A percentile compares a stretch with the other conserved stretches of the same genome.
These are phyloP conservation scores for Polia nebulosa DNA, from an alignment of 2,888 invertebrate genomes.

Conservation along the genomic window DNA sequence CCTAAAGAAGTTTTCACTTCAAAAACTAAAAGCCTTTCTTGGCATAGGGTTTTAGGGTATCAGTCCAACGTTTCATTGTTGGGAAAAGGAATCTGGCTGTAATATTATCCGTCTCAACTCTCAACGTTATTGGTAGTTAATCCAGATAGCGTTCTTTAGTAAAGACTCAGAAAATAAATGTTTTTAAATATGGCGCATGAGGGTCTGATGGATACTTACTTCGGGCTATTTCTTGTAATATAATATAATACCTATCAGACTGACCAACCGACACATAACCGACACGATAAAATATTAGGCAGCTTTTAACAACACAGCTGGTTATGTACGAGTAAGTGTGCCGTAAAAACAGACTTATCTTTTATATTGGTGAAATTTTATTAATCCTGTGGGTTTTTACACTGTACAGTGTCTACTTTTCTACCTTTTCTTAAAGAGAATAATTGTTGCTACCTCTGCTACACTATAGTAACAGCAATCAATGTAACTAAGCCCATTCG, in stretches of 20 bases:
- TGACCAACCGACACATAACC: neutral
- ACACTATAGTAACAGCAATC: neutral
- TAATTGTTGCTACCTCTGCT: no score
- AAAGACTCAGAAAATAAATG: no score
- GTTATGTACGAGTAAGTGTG: neutral
- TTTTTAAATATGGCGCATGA: slow-evolving; percentile 1
- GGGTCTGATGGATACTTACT: slow-evolving; percentile 17
- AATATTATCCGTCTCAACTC: no score
- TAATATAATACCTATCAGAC: neutral
- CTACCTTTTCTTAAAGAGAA: no score
- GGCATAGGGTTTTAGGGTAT: no score
- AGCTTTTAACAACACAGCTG: slow-evolving; percentile 21
- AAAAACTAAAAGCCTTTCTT: no score
- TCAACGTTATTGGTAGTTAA: neutral
- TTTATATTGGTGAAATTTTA: neutral
- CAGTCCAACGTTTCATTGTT: no score
- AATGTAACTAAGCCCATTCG: neutral
- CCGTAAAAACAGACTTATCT: neutral
- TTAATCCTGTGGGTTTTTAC: no score
- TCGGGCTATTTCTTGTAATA: slow-evolving; percentile 4
- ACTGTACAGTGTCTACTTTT: no score
- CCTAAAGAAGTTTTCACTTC: no score
- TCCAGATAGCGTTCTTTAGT: neutral
- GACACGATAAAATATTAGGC: slow-evolving; percentile 20
- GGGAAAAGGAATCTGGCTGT: no score